These are phyloP conservation scores for Turritopsis dohrnii DNA, from an alignment of 30 jellyfish, hydroid and myxozoan genomes.

Conservation along the genomic window DNA sequence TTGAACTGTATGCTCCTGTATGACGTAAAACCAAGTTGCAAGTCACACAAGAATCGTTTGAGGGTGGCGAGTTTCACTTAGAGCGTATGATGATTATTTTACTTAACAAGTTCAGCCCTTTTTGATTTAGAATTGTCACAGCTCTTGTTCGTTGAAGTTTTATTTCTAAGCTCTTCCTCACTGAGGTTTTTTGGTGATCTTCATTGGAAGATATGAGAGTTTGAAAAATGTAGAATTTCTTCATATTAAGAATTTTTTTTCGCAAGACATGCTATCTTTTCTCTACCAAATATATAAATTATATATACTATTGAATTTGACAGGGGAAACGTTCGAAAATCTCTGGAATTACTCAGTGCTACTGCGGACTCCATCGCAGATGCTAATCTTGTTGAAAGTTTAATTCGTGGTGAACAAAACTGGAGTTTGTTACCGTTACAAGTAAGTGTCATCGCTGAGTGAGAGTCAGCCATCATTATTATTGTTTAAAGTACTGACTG, in stretches of 20 bases:
- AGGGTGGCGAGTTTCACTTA: no score
- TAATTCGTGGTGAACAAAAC: constrained; percentile 50
- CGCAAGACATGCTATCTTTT: no score
- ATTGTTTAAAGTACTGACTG: no score
- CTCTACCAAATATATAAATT: background rate
- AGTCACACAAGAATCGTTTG: no score
- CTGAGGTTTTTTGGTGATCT: background rate
- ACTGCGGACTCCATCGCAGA: constrained; percentile 93
- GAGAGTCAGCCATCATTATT: background rate
- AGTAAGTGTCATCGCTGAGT: constrained; percentile 32
- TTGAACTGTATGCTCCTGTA: no score
- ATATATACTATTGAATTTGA: background rate
- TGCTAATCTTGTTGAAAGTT: constrained; percentile 59
- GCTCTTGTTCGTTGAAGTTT: no score
- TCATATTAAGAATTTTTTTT: no score
- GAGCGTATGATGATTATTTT: no score
- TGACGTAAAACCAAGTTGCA: no score
- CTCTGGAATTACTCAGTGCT: constrained; percentile 49
- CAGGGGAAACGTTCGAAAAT: constrained; percentile 64
- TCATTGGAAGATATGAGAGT: background rate
- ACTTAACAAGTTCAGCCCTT: no score
- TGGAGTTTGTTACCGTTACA: constrained; percentile 96
- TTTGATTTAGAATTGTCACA: no score
- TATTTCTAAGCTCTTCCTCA: no score
- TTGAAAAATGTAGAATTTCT: background rate